Base-by-base conservation (phyloP, 2,113 vertebrate species). In the Salminus brasiliensis region DNA sequence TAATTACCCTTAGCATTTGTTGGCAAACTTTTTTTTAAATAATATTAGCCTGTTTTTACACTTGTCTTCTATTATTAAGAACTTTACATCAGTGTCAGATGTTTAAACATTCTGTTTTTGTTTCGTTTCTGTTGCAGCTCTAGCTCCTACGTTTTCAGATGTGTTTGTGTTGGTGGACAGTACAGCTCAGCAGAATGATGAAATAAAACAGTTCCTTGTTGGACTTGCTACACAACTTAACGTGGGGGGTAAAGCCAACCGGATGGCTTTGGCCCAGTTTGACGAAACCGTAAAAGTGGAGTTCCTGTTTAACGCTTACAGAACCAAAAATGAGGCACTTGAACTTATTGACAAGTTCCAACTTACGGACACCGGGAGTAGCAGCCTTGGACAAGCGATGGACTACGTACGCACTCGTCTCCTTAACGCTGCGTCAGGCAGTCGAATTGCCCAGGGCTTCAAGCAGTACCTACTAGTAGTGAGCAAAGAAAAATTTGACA, bases 141-240 rank as follows among this genome's bases (percentile, higher is more conserved):
- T 92, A 78, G 66, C 76, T 11, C 88, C 93, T 78, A 87, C 12
- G 47, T 94, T 91, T 87, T 88, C 89, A 27, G 95, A 97, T 60
- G 86, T 97, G 25, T 88, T 96, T 83, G 94, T 96, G 85, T 90
- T 96, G 55, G 75, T 95, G 12, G 94, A 95, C 76, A 89, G 92
- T 7, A 21, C 90, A 4, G 62, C 53, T 3, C 16, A 55, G 36
- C 82, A 89, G 32, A 93, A 92, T 74, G 86, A 86, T 71, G 62
- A 87, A 76, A 59, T 93, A 59, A 85, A 47, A 63, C 70, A 0
- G 15, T 15, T 93, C 25, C 85, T 96, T 18, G 34, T 4, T 18
- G 72, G 66, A 12, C 79, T 92, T 29, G 34, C 83, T 32, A 85
- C 76, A 39, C 86, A 88, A 21, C 78, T 97, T 0, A 92, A 94